Evolutionary conservation across 2,113 vertebrate species (phyloP).

Genomic region (Phaetusa simplex): DNA sequence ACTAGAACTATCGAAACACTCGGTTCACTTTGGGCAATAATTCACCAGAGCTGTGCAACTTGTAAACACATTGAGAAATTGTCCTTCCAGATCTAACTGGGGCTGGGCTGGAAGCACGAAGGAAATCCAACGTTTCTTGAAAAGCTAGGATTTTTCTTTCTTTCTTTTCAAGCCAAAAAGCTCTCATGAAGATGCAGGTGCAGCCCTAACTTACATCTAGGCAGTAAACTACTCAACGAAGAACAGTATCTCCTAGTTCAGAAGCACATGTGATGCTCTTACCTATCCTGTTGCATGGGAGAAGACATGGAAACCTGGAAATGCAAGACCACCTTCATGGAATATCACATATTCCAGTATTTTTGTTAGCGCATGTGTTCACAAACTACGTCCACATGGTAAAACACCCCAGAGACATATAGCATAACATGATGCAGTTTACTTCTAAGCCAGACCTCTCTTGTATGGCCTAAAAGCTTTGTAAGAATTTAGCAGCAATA

Average conservation of each 20-base stretch:
- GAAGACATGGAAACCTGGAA: not conserved
- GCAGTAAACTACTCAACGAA: not conserved
- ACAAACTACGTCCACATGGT: not conserved
- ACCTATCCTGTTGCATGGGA: not conserved
- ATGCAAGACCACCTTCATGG: constrained; percentile 13
- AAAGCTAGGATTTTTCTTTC: not conserved
- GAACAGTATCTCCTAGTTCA: not conserved
- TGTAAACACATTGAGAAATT: not conserved
- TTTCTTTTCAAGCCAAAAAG: not conserved
- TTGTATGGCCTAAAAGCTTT: constrained; percentile 46
- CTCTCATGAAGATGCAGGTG: not conserved
- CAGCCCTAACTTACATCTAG: not conserved
- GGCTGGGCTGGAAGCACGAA: not conserved
- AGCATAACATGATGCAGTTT: constrained; percentile 38
- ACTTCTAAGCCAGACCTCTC: constrained; percentile 17
- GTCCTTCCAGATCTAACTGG: not conserved
- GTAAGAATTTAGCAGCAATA: constrained; percentile 34
- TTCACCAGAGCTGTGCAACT: not conserved
- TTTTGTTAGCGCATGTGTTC: constrained; percentile 22
- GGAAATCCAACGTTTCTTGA: not conserved
- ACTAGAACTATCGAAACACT: not conserved
- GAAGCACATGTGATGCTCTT: not conserved
- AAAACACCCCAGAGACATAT: constrained; percentile 4
- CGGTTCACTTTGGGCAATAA: not conserved
- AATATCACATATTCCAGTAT: not conserved